A percentile compares a stretch with the other conserved stretches of the same genome.
Evolutionary conservation across 2,113 vertebrate species (phyloP).

Genomic region (Neodon shergylaensis): DNA sequence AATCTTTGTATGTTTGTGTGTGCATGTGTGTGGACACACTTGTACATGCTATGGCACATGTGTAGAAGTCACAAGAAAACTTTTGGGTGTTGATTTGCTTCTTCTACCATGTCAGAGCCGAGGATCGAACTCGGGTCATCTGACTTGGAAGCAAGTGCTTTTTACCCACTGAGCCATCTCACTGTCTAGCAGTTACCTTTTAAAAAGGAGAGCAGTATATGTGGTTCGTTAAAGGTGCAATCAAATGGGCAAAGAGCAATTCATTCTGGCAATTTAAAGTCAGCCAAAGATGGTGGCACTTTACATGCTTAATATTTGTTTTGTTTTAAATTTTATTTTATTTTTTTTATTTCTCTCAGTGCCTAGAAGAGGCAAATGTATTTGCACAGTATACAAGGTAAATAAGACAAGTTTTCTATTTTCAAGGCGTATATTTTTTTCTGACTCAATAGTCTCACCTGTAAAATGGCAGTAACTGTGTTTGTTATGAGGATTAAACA

Average conservation of each 20-base stretch:
- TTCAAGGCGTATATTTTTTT: background rate
- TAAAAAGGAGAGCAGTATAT: background rate
- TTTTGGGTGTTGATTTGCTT: background rate
- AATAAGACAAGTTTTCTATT: background rate
- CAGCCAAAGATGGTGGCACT: slow-evolving; percentile 3
- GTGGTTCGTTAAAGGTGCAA: slow-evolving; percentile 30
- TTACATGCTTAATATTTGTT: slow-evolving; percentile 43
- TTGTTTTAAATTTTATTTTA: slow-evolving; percentile 50
- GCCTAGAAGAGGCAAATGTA: slow-evolving; percentile 46
- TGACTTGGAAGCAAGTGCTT: background rate
- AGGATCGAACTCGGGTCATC: background rate
- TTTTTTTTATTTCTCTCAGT: background rate
- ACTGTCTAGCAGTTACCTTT: slow-evolving; percentile 25
- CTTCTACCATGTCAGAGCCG: background rate
- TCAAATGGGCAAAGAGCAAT: slow-evolving; percentile 18
- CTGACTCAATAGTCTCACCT: slow-evolving; percentile 24
- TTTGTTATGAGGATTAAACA: slow-evolving; percentile 36
- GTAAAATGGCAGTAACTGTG: slow-evolving; percentile 29
- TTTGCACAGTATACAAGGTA: slow-evolving; percentile 9
- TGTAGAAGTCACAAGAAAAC: background rate
- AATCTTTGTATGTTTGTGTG: background rate
- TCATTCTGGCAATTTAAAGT: slow-evolving; percentile 21
- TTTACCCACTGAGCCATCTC: background rate
- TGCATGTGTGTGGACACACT: background rate
- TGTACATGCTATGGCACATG: background rate